Conservation (phyloP, 2,113 vertebrate genomes). For the Sciurus niger region DNA sequence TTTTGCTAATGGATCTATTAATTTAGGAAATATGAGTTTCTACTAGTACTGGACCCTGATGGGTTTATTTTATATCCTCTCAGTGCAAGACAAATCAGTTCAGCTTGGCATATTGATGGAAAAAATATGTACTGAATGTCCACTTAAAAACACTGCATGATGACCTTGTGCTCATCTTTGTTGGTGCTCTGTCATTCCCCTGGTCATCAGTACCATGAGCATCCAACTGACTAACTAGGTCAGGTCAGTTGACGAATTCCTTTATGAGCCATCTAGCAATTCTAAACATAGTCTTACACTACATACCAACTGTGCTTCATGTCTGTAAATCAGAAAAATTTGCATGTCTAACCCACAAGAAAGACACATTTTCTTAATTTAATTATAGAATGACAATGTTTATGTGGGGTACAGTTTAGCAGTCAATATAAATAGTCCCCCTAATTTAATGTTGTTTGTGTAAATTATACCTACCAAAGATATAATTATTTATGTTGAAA, state of each 20-base stretch:
- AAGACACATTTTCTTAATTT: neutral
- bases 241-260: neutral
- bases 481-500: conserved; percentile 21
- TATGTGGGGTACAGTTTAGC: neutral
- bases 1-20: neutral
- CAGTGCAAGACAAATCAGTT: neutral
- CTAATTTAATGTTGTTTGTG: neutral
- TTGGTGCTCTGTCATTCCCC: neutral
- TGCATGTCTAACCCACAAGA: neutral
- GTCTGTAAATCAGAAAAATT: neutral
- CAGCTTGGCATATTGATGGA: neutral
- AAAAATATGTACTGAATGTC: neutral
- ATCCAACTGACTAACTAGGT: neutral
- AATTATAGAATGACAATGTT: neutral
- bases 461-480: conserved; percentile 10
- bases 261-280: neutral
- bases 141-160: neutral
- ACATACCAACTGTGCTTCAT: neutral
- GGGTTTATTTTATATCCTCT: neutral
- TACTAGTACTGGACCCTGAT: neutral
- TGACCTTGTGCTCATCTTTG: neutral
- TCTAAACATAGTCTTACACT: neutral
- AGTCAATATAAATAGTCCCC: neutral
- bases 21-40: neutral
- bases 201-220: neutral